These are phyloP conservation scores for Muscicapa adusta DNA, from an alignment of 2,113 vertebrate genomes.

Conservation along the genomic window DNA sequence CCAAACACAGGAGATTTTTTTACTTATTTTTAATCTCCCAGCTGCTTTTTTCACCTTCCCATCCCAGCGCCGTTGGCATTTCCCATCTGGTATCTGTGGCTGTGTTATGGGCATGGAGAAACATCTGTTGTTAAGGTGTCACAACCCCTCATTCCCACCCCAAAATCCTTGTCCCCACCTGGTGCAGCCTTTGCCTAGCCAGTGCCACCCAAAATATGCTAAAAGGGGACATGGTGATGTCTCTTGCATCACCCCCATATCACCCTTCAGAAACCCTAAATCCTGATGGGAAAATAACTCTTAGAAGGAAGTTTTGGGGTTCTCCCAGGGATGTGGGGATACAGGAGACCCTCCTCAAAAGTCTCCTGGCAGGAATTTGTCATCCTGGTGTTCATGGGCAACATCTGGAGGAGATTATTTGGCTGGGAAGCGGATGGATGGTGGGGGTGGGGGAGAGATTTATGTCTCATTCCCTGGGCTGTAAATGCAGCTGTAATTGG, in stretches of 20 bases:
- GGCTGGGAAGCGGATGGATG: conserved; percentile 51
- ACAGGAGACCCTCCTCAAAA: neutral
- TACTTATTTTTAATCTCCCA: neutral
- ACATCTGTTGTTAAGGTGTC: neutral
- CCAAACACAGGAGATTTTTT: accelerated
- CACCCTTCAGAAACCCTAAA: neutral
- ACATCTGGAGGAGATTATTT: conserved; percentile 78
- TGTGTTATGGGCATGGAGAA: accelerated
- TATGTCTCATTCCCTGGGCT: conserved; percentile 71
- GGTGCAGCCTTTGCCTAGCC: neutral
- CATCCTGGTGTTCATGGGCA: neutral
- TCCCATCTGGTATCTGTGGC: neutral
- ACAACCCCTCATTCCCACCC: neutral
- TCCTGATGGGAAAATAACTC: neutral
- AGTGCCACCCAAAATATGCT: neutral
- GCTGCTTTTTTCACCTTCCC: neutral
- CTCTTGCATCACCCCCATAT: neutral
- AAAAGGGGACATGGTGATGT: too few relatives aligned
- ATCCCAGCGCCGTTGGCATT: accelerated
- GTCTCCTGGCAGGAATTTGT: neutral
- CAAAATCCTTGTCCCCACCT: neutral
- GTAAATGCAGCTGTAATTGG: conserved; percentile 77
- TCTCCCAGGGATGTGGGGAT: neutral
- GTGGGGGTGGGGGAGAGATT: conserved; percentile 61
- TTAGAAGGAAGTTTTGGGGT: neutral